Base-by-base conservation (phyloP, 2,888 invertebrate genomes). In the Parnassius orleans region DNA sequence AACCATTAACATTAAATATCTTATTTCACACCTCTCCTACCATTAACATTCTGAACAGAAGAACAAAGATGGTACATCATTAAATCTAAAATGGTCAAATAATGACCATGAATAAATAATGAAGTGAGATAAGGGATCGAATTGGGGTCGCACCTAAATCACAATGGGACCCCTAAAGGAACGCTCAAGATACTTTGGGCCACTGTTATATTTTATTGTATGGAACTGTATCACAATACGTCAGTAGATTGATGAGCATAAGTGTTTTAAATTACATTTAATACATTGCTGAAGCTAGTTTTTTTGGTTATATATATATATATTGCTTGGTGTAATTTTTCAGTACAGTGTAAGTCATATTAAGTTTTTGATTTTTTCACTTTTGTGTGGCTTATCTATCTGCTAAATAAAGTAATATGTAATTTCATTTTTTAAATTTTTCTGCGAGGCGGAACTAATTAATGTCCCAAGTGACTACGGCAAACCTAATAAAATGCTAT, bases 71-170 rank as follows among this genome's bases (percentile, higher is more conserved):
- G 74, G 77, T 81, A 84, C 84, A 87, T 88, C 90, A 91, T 90
- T 89, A 90, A 84, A 83, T 81, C 75, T 69, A 80, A 88, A 90
- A 90, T 84, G 90, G 90, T 90, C 90, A 90, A 90, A 90, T 90
- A 90, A 91, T 91, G 90, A 90, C 91, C 91, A 88, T 88, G 87
- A 90, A 90, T 90, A 90, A 90, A 88, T 90, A 83, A 86, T 87
- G 76, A 68, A 81, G 75, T 81, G 74, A 83, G 88, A 87, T 87
- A 84, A 85, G 77, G 77, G 76, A 73, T 68, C 67, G 67, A 68
- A 73, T 69, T 69, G 69, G 84, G 87, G 84, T 81, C 81, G 75
- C 70, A 78, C 75, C 77, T 80, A 73, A 77, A 77, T 75, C 71
- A 69, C 85, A 87, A 87, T 80, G 70, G 80, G 69, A 84, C 83